Percentiles rank a stretch among this genome's conserved stretches.
Evolutionary conservation across 1,140 invertebrate genomes (phyloP).

Genomic region (Macrobrachium rosenbergii): DNA sequence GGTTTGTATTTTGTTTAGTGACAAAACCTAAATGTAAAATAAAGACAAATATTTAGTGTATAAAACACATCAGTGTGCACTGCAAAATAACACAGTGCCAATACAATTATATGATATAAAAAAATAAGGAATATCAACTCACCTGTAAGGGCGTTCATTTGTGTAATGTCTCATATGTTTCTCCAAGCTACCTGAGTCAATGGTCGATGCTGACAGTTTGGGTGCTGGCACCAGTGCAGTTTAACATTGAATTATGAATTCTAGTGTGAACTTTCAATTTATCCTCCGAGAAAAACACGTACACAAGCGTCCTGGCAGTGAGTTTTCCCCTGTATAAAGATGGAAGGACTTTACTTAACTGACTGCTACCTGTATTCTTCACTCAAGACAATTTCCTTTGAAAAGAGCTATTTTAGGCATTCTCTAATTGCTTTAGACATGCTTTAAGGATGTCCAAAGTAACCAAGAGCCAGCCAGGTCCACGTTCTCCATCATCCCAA

Average conservation of each 20-base stretch:
- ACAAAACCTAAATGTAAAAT: background rate
- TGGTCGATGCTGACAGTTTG: conserved; percentile 47
- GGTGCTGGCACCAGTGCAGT: conserved; percentile 30
- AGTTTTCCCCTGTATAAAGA: conserved; percentile 39
- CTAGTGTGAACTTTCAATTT: conserved; percentile 50
- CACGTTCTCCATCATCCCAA: too few relatives aligned
- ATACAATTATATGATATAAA: background rate
- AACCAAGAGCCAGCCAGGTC: too few relatives aligned
- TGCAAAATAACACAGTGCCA: background rate
- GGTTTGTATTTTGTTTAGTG: too few relatives aligned
- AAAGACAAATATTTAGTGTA: background rate
- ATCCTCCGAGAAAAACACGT: conserved; percentile 56
- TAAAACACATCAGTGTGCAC: too few relatives aligned
- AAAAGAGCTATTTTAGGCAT: too few relatives aligned
- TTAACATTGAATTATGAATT: conserved; percentile 46
- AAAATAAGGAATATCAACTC: background rate
- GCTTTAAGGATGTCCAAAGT: too few relatives aligned
- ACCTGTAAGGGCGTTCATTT: conserved; percentile 54
- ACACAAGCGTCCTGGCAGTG: conserved; percentile 46
- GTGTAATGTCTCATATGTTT: conserved; percentile 51
- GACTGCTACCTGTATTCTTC: too few relatives aligned
- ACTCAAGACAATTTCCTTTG: too few relatives aligned
- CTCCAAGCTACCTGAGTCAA: conserved; percentile 50
- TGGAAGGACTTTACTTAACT: background rate
- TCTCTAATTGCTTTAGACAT: too few relatives aligned